phyloP scores from a whole-genome alignment of 2,888 invertebrate species.

The Apodemia duryi region DNA sequence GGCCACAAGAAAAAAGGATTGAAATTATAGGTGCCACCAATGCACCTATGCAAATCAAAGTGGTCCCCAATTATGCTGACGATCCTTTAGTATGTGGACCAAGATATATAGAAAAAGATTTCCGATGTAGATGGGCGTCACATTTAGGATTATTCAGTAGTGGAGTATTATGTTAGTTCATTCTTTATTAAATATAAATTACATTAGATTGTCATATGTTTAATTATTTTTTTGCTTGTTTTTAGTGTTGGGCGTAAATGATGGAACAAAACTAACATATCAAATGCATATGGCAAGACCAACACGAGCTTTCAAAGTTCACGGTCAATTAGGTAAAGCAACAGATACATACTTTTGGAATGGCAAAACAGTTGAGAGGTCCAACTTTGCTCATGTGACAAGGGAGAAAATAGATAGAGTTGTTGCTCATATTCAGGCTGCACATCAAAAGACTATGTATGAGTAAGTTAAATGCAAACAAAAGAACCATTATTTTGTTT shows the following conservation, averaged over 20 bases:
- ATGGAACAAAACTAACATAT: conserved; percentile 78
- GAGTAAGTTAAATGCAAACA: no score
- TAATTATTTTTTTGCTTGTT: background rate
- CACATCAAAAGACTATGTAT: conserved; percentile 92
- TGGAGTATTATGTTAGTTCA: conserved; percentile 84
- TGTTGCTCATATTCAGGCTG: conserved; percentile 89
- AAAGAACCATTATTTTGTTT: no score
- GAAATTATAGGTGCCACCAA: conserved; percentile 83
- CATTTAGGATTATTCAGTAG: conserved; percentile 82
- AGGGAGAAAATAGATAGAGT: conserved; percentile 84
- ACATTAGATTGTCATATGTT: background rate
- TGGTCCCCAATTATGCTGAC: conserved; percentile 85
- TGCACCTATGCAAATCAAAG: conserved; percentile 74
- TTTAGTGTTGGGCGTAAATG: conserved; percentile 86
- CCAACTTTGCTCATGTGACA: conserved; percentile 85
- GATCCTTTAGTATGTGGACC: conserved; percentile 87
- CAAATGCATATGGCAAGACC: conserved; percentile 80
- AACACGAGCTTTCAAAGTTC: conserved; percentile 85
- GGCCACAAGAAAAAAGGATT: conserved; percentile 79
- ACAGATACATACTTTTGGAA: conserved; percentile 86
- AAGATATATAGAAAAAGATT: conserved; percentile 83
- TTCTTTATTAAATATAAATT: background rate
- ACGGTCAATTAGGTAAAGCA: conserved; percentile 86
- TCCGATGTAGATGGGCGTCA: conserved; percentile 81
- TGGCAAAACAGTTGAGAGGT: conserved; percentile 84